These are phyloP conservation scores for Heliocidaris erythrogramma DNA, from an alignment of 35 echinoderm and acorn worm species.

Conservation along the genomic window DNA sequence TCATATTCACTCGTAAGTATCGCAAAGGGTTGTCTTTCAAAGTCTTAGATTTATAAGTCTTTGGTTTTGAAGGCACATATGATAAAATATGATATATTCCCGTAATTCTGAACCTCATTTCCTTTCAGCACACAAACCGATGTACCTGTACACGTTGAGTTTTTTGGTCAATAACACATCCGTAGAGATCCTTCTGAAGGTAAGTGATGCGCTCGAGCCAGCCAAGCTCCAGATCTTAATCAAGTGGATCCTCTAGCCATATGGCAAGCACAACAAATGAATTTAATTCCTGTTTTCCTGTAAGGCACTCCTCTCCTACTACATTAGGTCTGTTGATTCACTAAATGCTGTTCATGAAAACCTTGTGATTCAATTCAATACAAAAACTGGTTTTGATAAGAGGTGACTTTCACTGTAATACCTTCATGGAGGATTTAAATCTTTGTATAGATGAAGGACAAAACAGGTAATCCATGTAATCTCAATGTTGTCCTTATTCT, in stretches of 20 bases:
- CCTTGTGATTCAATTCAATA: too few species aligned
- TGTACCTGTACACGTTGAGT: neutral
- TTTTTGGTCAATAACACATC: neutral
- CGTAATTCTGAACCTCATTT: neutral
- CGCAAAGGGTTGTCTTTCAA: neutral
- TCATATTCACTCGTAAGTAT: neutral
- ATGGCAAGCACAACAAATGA: neutral
- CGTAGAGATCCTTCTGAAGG: too few species aligned
- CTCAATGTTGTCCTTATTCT: neutral
- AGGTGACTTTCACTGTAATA: neutral
- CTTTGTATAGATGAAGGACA: neutral
- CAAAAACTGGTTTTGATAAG: too few species aligned
- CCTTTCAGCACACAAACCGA: neutral
- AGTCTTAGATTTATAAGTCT: too few species aligned
- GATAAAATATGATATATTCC: too few species aligned
- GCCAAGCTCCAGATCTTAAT: neutral
- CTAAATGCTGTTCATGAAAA: too few species aligned
- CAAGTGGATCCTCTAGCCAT: neutral
- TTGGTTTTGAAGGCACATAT: too few species aligned
- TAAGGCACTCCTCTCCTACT: neutral
- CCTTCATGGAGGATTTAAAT: neutral
- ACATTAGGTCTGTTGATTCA: neutral
- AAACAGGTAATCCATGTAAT: neutral
- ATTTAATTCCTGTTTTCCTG: neutral
- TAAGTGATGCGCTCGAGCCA: neutral